Evolutionary conservation across 2,113 vertebrate species (phyloP), one percentile per base, ranked within the genome.

Genomic region (Otus sunia): DNA sequence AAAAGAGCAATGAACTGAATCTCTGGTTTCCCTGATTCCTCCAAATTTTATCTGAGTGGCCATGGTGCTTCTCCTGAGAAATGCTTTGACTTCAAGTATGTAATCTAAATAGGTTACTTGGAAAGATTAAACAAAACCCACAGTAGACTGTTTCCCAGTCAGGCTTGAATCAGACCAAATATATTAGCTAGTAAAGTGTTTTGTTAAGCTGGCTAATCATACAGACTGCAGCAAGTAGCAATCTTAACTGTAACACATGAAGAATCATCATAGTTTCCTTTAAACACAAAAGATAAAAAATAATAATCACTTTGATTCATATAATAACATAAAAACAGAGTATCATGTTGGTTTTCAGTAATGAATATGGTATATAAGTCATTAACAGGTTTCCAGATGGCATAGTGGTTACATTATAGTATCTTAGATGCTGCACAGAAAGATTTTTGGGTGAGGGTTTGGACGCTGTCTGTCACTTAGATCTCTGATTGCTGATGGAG

Each of bases 401-500:
- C 8, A 84, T 32, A 15, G 5, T 26, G 15, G 4, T 36, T 89
- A 45, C 12, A 9, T 67, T 74, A 36, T 22, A 34, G 3, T 15
- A 36, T 39, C 18, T 71, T 58, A 43, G 22, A 36, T 4, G 4
- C 6, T 2, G 17, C 1, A 1, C 1, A 11, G 26, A 78, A 76
- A 60, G 17, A 0, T 26, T 41, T 50, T 63, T 12, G 2, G 3
- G 2, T 11, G 2, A 6, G 8, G 5, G 11, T 64, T 90, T 74
- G 17, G 22, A 45, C 16, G 78, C 12, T 6, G 37, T 36, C 10
- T 55, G 7, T 80, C 3, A 0, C 9, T 69, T 87, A 29, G 8
- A 52, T 71, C 21, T 67, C 20, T 59, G 20, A 41, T 21, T 68
- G 15, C 10, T 76, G 39, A 63, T 59, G 11, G 4, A 50, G 63